A percentile compares a stretch with the other conserved stretches of the same genome.
Evolutionary conservation across 2,888 invertebrate genomes (phyloP).

Genomic region (Thera britannica): DNA sequence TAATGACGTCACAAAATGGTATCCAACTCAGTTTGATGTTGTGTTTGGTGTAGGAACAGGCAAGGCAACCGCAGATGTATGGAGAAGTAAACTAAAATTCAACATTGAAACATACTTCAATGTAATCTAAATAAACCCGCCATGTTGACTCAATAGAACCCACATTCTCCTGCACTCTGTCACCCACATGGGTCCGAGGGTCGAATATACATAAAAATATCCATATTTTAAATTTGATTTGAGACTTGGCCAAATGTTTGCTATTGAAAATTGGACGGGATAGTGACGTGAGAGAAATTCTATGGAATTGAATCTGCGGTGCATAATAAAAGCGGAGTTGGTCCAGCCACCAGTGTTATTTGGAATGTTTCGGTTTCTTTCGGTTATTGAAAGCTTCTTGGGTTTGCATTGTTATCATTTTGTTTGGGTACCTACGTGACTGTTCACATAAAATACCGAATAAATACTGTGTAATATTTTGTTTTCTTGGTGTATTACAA

Average conservation of each 20-base stretch:
- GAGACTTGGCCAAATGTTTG: slow-evolving; percentile 81
- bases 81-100: background rate
- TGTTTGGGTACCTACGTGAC: slow-evolving; percentile 22
- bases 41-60: too few species aligned
- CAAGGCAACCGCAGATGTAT: background rate
- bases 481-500: background rate
- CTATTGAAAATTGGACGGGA: slow-evolving; percentile 80
- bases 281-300: slow-evolving; percentile 80
- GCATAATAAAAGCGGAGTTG: slow-evolving; percentile 58
- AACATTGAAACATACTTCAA: slow-evolving; percentile 29
- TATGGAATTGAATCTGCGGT: slow-evolving; percentile 57
- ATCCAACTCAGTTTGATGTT: too few species aligned
- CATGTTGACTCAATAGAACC: slow-evolving; percentile 54
- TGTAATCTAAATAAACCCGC: slow-evolving; percentile 59
- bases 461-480: background rate
- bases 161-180: slow-evolving; percentile 60
- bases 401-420: slow-evolving; percentile 24
- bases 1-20: too few species aligned
- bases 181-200: slow-evolving; percentile 74
- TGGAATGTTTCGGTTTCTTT: slow-evolving; percentile 48
- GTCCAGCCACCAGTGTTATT: slow-evolving; percentile 45
- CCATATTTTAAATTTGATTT: slow-evolving; percentile 84
- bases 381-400: slow-evolving; percentile 35
- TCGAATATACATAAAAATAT: slow-evolving; percentile 77
- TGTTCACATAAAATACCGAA: background rate